phyloP scores from a whole-genome alignment of 2,113 vertebrate species.

The Rhineura floridana region DNA sequence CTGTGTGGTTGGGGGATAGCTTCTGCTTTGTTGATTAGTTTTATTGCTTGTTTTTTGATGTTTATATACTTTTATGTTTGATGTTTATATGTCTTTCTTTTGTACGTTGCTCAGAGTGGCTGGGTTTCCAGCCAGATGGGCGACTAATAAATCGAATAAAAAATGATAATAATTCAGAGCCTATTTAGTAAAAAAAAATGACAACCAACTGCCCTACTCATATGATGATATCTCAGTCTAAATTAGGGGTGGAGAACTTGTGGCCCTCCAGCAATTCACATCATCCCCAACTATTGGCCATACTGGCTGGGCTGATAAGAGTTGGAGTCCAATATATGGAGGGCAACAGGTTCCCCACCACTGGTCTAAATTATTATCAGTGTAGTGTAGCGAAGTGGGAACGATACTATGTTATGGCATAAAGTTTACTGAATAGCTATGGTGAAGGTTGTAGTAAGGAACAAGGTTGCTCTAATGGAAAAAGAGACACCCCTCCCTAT shows the following conservation, averaged over 20 bases:
- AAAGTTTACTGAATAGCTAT: not conserved
- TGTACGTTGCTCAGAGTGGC: too few relatives aligned
- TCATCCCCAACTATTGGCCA: not conserved
- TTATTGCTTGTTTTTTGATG: too few relatives aligned
- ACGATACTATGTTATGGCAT: not conserved
- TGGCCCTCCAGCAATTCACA: not conserved
- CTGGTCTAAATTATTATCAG: too few relatives aligned
- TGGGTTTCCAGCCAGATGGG: too few relatives aligned
- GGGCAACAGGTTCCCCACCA: not conserved
- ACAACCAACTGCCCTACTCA: not conserved
- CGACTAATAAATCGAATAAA: too few relatives aligned
- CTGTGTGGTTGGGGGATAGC: too few relatives aligned
- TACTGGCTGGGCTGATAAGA: not conserved
- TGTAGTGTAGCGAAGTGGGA: not conserved
- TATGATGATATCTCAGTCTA: not conserved
- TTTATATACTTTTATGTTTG: too few relatives aligned
- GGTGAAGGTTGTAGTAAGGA: not conserved
- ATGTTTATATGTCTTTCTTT: too few relatives aligned
- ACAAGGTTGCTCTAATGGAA: not conserved
- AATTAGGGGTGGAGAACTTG: not conserved
- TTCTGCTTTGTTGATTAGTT: too few relatives aligned
- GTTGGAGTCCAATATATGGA: too few relatives aligned
- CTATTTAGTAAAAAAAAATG: too few relatives aligned
- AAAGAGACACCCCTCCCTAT: not conserved
- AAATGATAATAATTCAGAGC: too few relatives aligned